Conservation (phyloP, 2,113 vertebrate genomes). For the Pungitius pungitius region DNA sequence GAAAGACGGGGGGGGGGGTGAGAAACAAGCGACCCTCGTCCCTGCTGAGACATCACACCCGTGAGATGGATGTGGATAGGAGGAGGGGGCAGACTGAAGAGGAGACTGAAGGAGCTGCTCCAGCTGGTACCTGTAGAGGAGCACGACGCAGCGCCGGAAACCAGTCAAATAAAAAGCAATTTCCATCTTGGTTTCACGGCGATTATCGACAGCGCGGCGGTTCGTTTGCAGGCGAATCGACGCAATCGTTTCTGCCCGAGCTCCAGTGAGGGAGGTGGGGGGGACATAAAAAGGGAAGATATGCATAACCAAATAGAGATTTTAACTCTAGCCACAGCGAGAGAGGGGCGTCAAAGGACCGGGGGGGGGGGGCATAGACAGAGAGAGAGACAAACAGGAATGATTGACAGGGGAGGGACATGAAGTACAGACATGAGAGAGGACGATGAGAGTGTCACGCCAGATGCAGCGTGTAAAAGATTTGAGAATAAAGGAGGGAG, state of each 20-base stretch:
- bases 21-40: conserved; percentile 11
- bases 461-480: conserved; percentile 48
- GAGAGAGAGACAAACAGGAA: conserved; percentile 39
- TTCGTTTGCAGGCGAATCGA: conserved; percentile 68
- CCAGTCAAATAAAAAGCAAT: conserved; percentile 55
- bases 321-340: conserved; percentile 66
- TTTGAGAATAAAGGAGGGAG: conserved; percentile 34
- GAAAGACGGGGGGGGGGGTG: conserved; percentile 14
- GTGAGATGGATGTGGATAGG: conserved; percentile 14
- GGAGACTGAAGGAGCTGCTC: conserved; percentile 49
- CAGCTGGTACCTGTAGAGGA: no score
- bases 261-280: conserved; percentile 5
- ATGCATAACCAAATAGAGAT: conserved; percentile 64
- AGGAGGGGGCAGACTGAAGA: conserved; percentile 21
- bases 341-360: conserved; percentile 47
- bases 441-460: conserved; percentile 48
- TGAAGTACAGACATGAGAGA: conserved; percentile 44
- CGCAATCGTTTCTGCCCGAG: conserved; percentile 33
- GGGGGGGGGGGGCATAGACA: conserved; percentile 45
- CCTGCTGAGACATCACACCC: conserved; percentile 48
- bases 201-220: conserved; percentile 67
- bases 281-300: conserved; percentile 61
- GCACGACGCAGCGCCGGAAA: conserved; percentile 35
- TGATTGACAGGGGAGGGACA: conserved; percentile 49
- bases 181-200: conserved; percentile 69